Base-by-base conservation (phyloP, 2,888 invertebrate genomes). In the Drosophila merina region DNA sequence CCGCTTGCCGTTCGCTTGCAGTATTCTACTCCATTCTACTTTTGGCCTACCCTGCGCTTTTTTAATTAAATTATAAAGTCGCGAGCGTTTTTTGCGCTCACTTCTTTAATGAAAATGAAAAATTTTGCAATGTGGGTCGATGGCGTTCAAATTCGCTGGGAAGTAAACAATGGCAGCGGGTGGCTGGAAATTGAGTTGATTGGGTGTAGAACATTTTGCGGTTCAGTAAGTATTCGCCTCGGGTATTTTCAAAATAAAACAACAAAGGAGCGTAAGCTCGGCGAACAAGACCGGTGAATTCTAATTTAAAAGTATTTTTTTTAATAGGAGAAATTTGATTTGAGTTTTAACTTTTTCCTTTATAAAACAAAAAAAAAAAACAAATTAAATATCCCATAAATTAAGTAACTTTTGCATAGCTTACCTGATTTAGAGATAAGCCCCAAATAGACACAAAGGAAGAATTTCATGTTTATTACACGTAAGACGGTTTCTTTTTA, bases 61-160 rank as follows among this genome's bases (percentile, higher is more conserved):
- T 79, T 63, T 77, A 82, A 82, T 82, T 84, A 84, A 88, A 88
- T 82, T 86, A 82, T 86, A 86, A 82, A 80, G 84, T 81, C 77
- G 70, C 76, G 59, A 51, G 58, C 54, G 66, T 59, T 86, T 72
- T 77, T 60, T 48, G 28, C 36, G 45, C 57, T 31, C 42, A 57
- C 42, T 64, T 79, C 72, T 64, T 60, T 77, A 74, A 77, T 73
- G 77, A 76, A 86, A 74, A 77, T 72, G 76, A 76, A 83, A 74
- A 76, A 74, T 68, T 62, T 67, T 59, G 42, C 64, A 67, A 80
- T 80, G 87, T 86, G 87, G 75, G 75, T 62, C 72, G 81, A 72
- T 75, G 66, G 78, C 38, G 72, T 66, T 70, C 79, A 86, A 74
- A 71, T 68, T 88, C 83, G 64, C 74, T 52, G 58, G 50, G n/a